Base-by-base conservation (phyloP, 35 echinoderm and acorn worm species). In the Chiridota heheva region DNA sequence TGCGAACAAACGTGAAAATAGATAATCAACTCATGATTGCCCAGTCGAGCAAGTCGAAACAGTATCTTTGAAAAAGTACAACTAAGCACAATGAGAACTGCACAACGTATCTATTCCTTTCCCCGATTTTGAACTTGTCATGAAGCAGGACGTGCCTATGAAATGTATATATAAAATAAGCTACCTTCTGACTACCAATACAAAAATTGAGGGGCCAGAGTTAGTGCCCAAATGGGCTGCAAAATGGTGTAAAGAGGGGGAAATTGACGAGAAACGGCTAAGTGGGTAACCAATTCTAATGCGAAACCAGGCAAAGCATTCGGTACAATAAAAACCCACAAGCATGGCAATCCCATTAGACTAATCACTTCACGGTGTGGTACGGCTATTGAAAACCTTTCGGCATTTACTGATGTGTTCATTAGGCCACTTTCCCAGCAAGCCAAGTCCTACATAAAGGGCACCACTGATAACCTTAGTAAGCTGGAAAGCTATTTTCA, bases 201-300 rank as follows among this genome's bases (percentile, higher is more conserved):
- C n/a, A n/a, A n/a, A n/a, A n/a, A n/a, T n/a, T n/a, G n/a, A n/a
- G n/a, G n/a, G n/a, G n/a, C n/a, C n/a, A n/a, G n/a, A n/a, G n/a
- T n/a, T n/a, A n/a, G n/a, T n/a, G n/a, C n/a, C 64, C 5, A 37
- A 68, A 7, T 68, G 12, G 64, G 36, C 64, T 5, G 1, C 4
- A 4, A 39, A 39, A 39, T 68, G 64, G 64, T n/a, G 10, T 32
- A 37, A 68, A 32, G 22, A 68, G n/a, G 64, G 64, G 4, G 28
- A 68, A 37, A 68, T 68, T 68, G 36, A 68, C 6, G 31, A 68
- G 2, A 69, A 69, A 69, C 41, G 36, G 29, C 30, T 69, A 36
- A 29, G 5, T 69, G 65, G 65, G 7, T 69, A 1, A n/a, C 20
- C n/a, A 36, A 39, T n/a, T 39, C 36, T 0, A 34, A 69, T 4